Base-by-base conservation (phyloP, 2,888 invertebrate genomes). In the Argyra leucocephala region DNA sequence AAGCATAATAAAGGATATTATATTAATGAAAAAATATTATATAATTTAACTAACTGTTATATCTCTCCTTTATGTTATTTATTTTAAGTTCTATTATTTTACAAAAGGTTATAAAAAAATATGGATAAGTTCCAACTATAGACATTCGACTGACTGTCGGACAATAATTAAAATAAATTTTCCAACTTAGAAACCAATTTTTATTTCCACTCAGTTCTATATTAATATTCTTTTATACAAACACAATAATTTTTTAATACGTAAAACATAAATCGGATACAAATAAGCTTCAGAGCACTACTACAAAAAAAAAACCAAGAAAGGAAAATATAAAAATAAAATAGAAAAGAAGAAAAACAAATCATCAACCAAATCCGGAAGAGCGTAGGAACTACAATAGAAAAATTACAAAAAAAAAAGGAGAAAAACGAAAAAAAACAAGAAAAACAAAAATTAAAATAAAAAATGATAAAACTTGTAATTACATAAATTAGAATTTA, bases 401-500 rank as follows among this genome's bases (percentile, higher is more conserved):
- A 48, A 48, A 31, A 37, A 37, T 15, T 10, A 37, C 3, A 37
- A 37, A 37, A 15, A 37, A 15, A 48, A 48, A 48, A 48, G 18
- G 18, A 48, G 18, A 48, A 48, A n/a, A 48, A 48, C 1, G 12
- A 48, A 5, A 48, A 48, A 48, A 48, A 48, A 18, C 4, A 15
- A 37, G 10, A 3, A 37, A 37, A 37, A 37, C 15, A 12, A 5
- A 15, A 37, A 6, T 3, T 1, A 31, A 31, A 31, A n/a, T 18
- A 48, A 48, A 48, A 5, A 18, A 48, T 48, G 15, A n/a, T 48
- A 48, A 48, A 48, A 48, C 48, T 48, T 48, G 48, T 48, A 48
- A 48, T 48, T 48, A 48, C 48, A 48, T 59, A 59, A 59, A 59
- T 59, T 59, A 59, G 59, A 59, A 59, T 59, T 59, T 59, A 59